These are phyloP conservation scores for Amiota communis DNA, from an alignment of 2,888 invertebrate species.

Conservation along the genomic window DNA sequence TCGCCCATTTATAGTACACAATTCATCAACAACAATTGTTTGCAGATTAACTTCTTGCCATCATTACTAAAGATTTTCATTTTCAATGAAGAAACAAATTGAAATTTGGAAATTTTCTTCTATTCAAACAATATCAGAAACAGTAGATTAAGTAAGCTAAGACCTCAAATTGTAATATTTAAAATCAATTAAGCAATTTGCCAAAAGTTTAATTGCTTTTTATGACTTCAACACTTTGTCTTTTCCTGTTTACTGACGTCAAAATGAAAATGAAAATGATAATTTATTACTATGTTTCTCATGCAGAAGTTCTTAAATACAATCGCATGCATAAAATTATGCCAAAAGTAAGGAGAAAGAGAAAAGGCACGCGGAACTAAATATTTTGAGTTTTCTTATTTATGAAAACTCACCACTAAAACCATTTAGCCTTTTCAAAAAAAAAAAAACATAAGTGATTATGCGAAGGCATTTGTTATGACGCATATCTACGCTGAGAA, in stretches of 20 bases:
- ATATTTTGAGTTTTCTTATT: neutral
- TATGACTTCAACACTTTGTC: no score
- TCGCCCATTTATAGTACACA: no score
- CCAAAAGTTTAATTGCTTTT: conserved; percentile 14
- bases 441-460: neutral
- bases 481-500: neutral
- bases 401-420: neutral
- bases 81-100: no score
- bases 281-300: conserved; percentile 17
- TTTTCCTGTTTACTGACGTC: neutral
- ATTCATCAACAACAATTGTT: no score
- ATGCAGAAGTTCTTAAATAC: no score
- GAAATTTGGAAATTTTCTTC: no score
- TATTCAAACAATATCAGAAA: no score
- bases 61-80: no score
- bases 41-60: no score
- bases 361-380: neutral
- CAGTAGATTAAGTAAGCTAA: no score
- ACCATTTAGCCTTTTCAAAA: neutral
- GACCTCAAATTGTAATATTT: neutral
- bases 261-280: conserved; percentile 8
- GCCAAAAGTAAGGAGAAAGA: no score
- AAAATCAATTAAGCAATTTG: conserved; percentile 15
- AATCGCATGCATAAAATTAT: no score
- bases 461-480: neutral